Evolutionary conservation across 1,140 invertebrate genomes (phyloP).

Genomic region (Geopemphigus sp.): DNA sequence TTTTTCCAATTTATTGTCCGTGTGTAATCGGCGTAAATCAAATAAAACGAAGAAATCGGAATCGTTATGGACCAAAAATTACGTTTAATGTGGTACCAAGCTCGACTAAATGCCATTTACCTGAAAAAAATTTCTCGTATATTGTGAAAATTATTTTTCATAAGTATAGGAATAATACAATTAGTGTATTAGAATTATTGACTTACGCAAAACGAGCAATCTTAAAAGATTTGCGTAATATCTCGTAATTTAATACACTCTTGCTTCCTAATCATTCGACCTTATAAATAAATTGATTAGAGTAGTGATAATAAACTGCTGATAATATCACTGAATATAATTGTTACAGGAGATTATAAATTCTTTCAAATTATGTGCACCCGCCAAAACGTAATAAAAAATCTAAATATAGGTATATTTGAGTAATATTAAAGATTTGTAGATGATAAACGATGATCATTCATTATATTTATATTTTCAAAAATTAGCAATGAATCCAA

Average conservation of each 20-base stretch:
- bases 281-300: neutral
- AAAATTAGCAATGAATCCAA: too few relatives aligned
- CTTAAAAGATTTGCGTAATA: neutral
- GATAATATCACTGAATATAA: too few relatives aligned
- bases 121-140: neutral
- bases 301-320: neutral
- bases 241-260: neutral
- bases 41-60: constrained; percentile 60
- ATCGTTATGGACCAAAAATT: constrained; percentile 57
- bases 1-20: constrained; percentile 70
- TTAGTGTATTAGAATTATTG: neutral
- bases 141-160: neutral
- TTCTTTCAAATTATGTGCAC: too few relatives aligned
- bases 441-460: too few relatives aligned
- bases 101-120: constrained; percentile 37
- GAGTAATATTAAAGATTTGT: too few relatives aligned
- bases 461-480: too few relatives aligned
- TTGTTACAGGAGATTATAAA: too few relatives aligned
- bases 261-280: neutral
- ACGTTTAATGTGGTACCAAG: constrained; percentile 40
- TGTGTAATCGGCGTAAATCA: constrained; percentile 68
- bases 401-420: too few relatives aligned
- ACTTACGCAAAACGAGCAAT: neutral
- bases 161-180: neutral
- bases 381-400: too few relatives aligned